These are phyloP conservation scores for Meandrina meandrites DNA, from an alignment of 92 coral and sea anemone genomes.

Conservation along the genomic window DNA sequence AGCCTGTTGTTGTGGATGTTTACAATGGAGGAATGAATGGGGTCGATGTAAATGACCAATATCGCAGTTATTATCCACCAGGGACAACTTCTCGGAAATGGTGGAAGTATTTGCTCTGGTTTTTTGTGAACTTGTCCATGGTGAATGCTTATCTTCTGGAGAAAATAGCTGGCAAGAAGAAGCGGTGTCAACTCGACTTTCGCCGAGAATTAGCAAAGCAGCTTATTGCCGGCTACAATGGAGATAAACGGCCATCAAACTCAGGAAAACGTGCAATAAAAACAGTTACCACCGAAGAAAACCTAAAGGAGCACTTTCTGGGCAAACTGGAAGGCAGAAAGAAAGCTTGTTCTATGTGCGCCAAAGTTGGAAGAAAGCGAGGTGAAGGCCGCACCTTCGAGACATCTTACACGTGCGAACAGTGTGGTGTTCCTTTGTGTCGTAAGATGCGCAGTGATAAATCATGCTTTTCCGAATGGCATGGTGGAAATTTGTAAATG, in stretches of 20 bases:
- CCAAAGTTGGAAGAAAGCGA: too few relatives aligned
- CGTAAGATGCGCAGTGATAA: too few relatives aligned
- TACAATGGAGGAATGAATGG: constrained; percentile 29
- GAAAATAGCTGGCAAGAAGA: constrained; percentile 18
- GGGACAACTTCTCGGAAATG: constrained; percentile 40
- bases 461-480: too few relatives aligned
- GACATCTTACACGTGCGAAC: too few relatives aligned
- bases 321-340: too few relatives aligned
- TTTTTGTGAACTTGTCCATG: constrained; percentile 43
- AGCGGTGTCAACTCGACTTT: constrained; percentile 39
- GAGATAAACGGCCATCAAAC: not conserved
- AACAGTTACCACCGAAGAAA: too few relatives aligned
- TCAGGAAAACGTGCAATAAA: not conserved
- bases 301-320: too few relatives aligned
- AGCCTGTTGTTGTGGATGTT: not conserved
- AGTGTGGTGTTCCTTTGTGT: too few relatives aligned
- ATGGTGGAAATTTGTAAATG: too few relatives aligned
- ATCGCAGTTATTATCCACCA: constrained; percentile 39
- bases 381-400: too few relatives aligned
- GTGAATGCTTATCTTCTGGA: constrained; percentile 48
- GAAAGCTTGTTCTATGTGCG: too few relatives aligned
- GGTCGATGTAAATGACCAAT: constrained; percentile 34
- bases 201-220: constrained; percentile 18
- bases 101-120: constrained; percentile 53
- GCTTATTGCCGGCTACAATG: constrained; percentile 44